phyloP scores from a whole-genome alignment of 92 coral and sea anemone genomes.

The Paragorgia papillata region DNA sequence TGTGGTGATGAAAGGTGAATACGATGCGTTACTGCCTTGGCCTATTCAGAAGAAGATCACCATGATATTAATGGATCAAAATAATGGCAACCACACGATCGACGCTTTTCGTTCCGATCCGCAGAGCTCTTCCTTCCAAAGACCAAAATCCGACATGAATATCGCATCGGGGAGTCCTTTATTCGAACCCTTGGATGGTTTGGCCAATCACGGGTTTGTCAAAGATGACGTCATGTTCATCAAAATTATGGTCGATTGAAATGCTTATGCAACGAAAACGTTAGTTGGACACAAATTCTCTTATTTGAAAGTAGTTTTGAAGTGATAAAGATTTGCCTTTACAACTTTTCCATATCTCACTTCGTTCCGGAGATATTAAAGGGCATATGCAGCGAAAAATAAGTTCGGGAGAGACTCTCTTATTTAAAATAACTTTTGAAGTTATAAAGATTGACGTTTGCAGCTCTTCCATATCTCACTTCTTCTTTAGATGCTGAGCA shows the following conservation, averaged over 20 bases:
- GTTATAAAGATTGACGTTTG: no score
- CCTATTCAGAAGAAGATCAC: not conserved
- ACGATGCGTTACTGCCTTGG: not conserved
- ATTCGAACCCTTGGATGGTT: not conserved
- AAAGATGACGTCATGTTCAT: conserved; percentile 46
- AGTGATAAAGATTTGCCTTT: no score
- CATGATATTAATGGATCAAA: conserved; percentile 5
- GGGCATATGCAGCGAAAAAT: no score
- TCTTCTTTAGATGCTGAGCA: no score
- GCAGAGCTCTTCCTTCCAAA: not conserved
- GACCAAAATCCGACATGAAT: conserved; percentile 2
- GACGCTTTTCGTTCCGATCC: not conserved
- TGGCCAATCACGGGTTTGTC: conserved; percentile 20
- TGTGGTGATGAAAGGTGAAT: conserved; percentile 11
- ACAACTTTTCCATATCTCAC: no score
- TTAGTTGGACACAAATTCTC: no score
- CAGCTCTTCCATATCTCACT: no score
- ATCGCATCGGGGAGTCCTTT: not conserved
- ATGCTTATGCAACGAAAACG: no score
- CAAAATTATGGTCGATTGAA: conserved; percentile 45
- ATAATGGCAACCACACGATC: not conserved
- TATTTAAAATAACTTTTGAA: no score
- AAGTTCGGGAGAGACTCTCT: no score
- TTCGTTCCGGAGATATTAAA: no score
- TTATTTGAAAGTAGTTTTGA: no score